A percentile compares a stretch with the other conserved stretches of the same genome.
phyloP scores from a whole-genome alignment of 2,888 invertebrate species.

The Eupsilia transversa region DNA sequence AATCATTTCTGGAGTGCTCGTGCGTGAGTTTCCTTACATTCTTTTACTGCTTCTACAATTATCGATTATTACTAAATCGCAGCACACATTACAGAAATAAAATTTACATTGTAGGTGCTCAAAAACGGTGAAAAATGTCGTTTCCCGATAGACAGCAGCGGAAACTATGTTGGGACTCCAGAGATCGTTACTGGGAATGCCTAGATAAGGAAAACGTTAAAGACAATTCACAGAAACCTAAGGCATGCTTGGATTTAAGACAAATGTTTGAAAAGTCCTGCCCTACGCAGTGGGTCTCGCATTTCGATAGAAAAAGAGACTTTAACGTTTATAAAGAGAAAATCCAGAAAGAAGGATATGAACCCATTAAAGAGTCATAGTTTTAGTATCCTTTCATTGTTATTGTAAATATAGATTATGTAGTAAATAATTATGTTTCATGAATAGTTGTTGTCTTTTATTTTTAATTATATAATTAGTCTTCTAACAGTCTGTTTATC shows the following conservation, averaged over 20 bases:
- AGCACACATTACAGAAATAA: slow-evolving; percentile 50
- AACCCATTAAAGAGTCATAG: slow-evolving; percentile 92
- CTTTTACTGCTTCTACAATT: slow-evolving; percentile 26
- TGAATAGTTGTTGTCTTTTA: slow-evolving; percentile 77
- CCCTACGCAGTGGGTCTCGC: slow-evolving; percentile 97
- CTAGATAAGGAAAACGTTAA: slow-evolving; percentile 93
- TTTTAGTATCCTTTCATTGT: slow-evolving; percentile 70
- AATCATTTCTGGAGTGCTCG: slow-evolving; percentile 66
- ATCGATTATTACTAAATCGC: slow-evolving; percentile 28
- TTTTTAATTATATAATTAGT: slow-evolving; percentile 63
- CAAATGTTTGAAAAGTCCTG: slow-evolving; percentile 94
- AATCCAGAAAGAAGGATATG: slow-evolving; percentile 96
- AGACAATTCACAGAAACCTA: slow-evolving; percentile 89
- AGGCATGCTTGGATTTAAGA: slow-evolving; percentile 93
- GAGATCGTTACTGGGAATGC: slow-evolving; percentile 97
- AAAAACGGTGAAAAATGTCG: slow-evolving; percentile 91
- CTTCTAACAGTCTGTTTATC: slow-evolving; percentile 15
- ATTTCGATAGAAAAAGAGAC: slow-evolving; percentile 97
- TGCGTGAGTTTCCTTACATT: slow-evolving; percentile 59
- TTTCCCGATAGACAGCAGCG: slow-evolving; percentile 95
- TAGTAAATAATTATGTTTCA: slow-evolving; percentile 85
- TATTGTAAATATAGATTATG: slow-evolving; percentile 84
- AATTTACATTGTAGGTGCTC: slow-evolving; percentile 84
- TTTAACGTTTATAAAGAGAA: slow-evolving; percentile 97
- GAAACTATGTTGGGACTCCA: slow-evolving; percentile 95